Conservation (phyloP, 2,113 vertebrate genomes). For the Heteronetta atricapilla region DNA sequence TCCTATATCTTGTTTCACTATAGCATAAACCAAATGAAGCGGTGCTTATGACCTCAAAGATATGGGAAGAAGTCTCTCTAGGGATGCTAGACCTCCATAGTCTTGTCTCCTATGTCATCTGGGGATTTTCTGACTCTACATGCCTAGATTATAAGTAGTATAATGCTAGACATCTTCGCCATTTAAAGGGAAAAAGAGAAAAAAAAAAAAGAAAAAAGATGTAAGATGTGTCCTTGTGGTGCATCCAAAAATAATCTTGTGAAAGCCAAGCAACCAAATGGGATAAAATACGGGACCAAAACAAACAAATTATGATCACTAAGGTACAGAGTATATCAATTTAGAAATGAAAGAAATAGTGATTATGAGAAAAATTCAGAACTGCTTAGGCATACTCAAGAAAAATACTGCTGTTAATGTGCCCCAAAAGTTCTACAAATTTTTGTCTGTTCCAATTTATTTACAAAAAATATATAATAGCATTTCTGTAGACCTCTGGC, state of each 20-base stretch:
- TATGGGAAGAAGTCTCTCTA: neutral
- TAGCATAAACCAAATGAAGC: neutral
- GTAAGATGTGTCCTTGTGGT: neutral
- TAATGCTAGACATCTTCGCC: neutral
- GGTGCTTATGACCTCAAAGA: neutral
- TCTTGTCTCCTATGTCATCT: neutral
- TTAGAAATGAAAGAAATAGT: neutral
- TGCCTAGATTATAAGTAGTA: neutral
- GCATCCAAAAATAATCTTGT: neutral
- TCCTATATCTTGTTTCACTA: neutral
- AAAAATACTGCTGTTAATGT: neutral
- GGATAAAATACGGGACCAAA: neutral
- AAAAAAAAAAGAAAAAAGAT: neutral
- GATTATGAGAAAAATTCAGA: neutral
- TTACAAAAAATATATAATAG: neutral
- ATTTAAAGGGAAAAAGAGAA: neutral
- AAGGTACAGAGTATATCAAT: neutral
- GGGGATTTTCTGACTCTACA: neutral
- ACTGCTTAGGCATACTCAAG: neutral
- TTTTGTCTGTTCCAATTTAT: neutral
- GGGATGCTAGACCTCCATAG: neutral
- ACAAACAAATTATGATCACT: neutral
- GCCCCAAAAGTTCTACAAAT: neutral
- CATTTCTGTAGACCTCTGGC: neutral
- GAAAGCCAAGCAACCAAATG: neutral